Conservation (phyloP, 2,888 invertebrate species). For the Yponomeuta plumbellus region DNA sequence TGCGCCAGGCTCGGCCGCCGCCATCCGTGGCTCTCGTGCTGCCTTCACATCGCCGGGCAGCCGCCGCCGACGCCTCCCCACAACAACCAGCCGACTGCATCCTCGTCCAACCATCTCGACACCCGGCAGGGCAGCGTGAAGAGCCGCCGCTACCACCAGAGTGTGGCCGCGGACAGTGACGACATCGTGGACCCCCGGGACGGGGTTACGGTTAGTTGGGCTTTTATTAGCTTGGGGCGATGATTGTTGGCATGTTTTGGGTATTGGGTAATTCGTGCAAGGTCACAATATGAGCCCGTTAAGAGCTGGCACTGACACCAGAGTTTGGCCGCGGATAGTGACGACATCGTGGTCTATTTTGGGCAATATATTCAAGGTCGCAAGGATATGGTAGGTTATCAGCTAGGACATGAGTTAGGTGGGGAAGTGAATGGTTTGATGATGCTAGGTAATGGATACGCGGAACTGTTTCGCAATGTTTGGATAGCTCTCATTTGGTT, state of each 20-base stretch:
- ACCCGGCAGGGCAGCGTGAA: slow-evolving; percentile 54
- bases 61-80: slow-evolving; percentile 35
- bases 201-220: slow-evolving; percentile 48
- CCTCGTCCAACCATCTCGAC: slow-evolving; percentile 56
- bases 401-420: too few relatives aligned
- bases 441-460: too few relatives aligned
- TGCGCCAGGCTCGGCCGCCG: slow-evolving; percentile 59
- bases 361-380: too few relatives aligned
- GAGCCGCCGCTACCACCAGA: slow-evolving; percentile 59
- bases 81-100: slow-evolving; percentile 36
- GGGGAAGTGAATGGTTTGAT: too few relatives aligned
- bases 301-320: too few relatives aligned
- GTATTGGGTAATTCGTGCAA: too few relatives aligned
- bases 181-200: slow-evolving; percentile 60
- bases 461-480: too few relatives aligned
- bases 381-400: too few relatives aligned
- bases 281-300: too few relatives aligned
- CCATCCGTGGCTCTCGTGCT: slow-evolving; percentile 67
- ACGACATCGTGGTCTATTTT: too few relatives aligned
- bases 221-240: neutral
- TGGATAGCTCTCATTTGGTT: too few relatives aligned
- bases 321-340: too few relatives aligned
- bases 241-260: neutral
- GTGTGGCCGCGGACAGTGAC: slow-evolving; percentile 45
- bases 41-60: slow-evolving; percentile 48